Evolutionary conservation across 1,140 invertebrate genomes (phyloP).

Genomic region (Charaxes varanes): DNA sequence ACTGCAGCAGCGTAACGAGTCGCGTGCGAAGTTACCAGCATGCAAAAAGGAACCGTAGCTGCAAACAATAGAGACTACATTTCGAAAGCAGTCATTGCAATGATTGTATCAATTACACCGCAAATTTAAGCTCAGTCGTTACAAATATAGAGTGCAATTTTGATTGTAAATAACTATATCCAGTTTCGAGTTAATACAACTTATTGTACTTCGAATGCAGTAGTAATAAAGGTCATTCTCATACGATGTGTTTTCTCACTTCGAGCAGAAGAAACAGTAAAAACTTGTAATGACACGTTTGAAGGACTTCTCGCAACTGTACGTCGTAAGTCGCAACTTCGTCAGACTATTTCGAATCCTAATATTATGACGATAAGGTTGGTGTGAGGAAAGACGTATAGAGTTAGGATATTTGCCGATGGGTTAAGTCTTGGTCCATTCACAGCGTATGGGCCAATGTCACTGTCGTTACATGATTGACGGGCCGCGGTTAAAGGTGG

Average conservation of each 20-base stretch:
- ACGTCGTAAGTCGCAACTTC: slow-evolving; percentile 9
- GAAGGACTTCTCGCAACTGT: slow-evolving; percentile 16
- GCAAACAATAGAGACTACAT: slow-evolving; percentile 15
- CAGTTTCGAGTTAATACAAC: slow-evolving; percentile 17
- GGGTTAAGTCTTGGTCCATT: slow-evolving; percentile 21
- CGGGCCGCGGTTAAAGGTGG: slow-evolving; percentile 8
- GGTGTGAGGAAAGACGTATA: too few relatives aligned
- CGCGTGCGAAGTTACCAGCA: slow-evolving; percentile 24
- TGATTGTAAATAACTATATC: not conserved
- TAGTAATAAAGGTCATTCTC: slow-evolving; percentile 39
- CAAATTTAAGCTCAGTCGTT: slow-evolving; percentile 6
- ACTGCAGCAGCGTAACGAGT: slow-evolving; percentile 38
- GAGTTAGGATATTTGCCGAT: slow-evolving; percentile 17
- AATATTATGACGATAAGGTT: slow-evolving; percentile 16
- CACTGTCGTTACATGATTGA: slow-evolving; percentile 25
- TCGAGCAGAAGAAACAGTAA: slow-evolving; percentile 31
- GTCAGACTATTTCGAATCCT: slow-evolving; percentile 18
- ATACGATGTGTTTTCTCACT: slow-evolving; percentile 31
- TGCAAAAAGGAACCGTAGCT: slow-evolving; percentile 22
- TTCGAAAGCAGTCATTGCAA: slow-evolving; percentile 7
- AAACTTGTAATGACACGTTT: slow-evolving; percentile 31
- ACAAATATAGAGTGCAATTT: slow-evolving; percentile 17
- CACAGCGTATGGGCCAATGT: slow-evolving; percentile 28
- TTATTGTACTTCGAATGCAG: slow-evolving; percentile 28
- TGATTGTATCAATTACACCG: slow-evolving; percentile 1